These are phyloP conservation scores for Lapara coniferarum DNA, from an alignment of 2,888 invertebrate species.

Conservation along the genomic window DNA sequence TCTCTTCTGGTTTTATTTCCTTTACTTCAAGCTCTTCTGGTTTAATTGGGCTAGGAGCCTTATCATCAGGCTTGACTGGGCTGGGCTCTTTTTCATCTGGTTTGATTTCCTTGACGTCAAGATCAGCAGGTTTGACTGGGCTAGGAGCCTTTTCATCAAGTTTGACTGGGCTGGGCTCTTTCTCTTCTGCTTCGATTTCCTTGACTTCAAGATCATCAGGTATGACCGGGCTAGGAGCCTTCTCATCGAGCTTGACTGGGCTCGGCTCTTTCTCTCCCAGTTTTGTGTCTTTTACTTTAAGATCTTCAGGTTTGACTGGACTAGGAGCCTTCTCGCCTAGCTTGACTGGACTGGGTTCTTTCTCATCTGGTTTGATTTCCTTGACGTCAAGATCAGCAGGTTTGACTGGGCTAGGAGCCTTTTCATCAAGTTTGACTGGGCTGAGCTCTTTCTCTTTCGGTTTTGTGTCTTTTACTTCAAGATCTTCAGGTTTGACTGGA, in stretches of 20 bases:
- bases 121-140: not conserved
- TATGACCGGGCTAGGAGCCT: not conserved
- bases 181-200: conserved; percentile 11
- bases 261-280: not conserved
- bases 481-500: conserved; percentile 24
- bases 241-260: not conserved
- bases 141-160: conserved; percentile 27
- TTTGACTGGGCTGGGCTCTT: conserved; percentile 1
- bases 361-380: conserved; percentile 25
- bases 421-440: conserved; percentile 19
- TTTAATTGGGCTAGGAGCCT: not conserved
- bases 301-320: conserved; percentile 26
- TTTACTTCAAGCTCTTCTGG: not conserved
- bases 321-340: conserved; percentile 30
- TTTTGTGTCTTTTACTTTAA: not conserved
- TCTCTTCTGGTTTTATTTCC: conserved; percentile 11
- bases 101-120: not conserved
- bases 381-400: not conserved
- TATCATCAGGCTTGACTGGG: conserved; percentile 5
- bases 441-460: not conserved
- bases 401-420: conserved; percentile 23
- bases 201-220: not conserved
- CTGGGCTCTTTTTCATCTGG: conserved; percentile 24
- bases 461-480: conserved; percentile 25
- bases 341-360: conserved; percentile 25